A percentile compares a stretch with the other conserved stretches of the same genome.
Evolutionary conservation across 2,113 vertebrate species (phyloP).

Genomic region (Cryptomyrus ogoouensis): DNA sequence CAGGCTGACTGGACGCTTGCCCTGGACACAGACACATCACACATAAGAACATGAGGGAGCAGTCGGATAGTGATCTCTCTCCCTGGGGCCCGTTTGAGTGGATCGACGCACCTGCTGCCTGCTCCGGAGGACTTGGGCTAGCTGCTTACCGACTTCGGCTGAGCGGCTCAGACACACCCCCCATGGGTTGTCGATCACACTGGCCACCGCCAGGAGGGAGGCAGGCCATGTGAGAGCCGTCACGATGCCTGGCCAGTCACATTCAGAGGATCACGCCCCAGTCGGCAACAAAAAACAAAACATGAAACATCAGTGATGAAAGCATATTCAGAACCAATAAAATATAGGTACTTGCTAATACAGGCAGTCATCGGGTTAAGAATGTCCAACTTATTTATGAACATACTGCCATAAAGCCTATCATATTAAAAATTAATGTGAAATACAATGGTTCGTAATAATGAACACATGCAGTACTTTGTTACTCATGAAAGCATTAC

Average conservation of each 20-base stretch:
- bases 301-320: neutral
- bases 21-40: conserved; percentile 54
- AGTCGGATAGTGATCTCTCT: neutral
- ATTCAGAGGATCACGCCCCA: neutral
- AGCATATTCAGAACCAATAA: neutral
- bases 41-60: conserved; percentile 10
- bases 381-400: neutral
- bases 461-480: neutral
- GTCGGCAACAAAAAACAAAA: neutral
- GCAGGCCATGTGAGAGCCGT: conserved; percentile 86
- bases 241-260: conserved; percentile 69
- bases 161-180: conserved; percentile 89
- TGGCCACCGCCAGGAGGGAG: conserved; percentile 77
- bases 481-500: neutral
- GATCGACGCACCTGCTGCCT: conserved; percentile 73
- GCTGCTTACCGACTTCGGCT: conserved; percentile 86
- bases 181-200: conserved; percentile 94
- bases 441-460: neutral
- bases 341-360: neutral
- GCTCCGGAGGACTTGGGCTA: conserved; percentile 82
- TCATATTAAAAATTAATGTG: neutral
- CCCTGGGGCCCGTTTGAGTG: neutral
- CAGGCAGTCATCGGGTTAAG: neutral
- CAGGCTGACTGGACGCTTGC: conserved; percentile 83
- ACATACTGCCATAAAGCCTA: neutral